Base-by-base conservation (phyloP, 2,797 vertebrate species). In the Hydrocynus forskahlii region DNA sequence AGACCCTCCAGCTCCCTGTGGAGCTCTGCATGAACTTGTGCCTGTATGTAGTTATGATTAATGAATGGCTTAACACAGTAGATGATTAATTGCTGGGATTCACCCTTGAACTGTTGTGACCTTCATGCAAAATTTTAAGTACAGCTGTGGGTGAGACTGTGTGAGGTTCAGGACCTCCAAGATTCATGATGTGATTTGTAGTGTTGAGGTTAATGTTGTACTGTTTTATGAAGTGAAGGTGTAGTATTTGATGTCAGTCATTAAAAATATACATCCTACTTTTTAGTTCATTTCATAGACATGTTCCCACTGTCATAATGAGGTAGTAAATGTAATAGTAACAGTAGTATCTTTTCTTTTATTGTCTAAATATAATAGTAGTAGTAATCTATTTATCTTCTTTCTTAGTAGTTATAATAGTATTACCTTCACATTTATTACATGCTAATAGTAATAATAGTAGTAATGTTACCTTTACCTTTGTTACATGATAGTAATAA, bases 81-180 rank as follows among this genome's bases (percentile, higher is more conserved):
- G 78, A 75, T 83, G 68, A 81, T 85, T 77, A 75, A 83, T 85
- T 67, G 50, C 70, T 66, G n/a, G 29, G 13, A 74, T 75, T 81
- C 82, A 73, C 84, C 81, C 81, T 75, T 78, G 78, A 78, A 69
- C 55, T 76, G 29, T 54, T 59, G 50, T 48, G 75, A 83, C 78
- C 84, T 73, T 81, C 78, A 75, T 70, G 14, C 45, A 29, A 25
- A 5, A 55, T 23, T 40, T 62, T 25, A 13, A 19, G 75, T 59
- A 23, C 66, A 52, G 68, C 21, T 70, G 81, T 55, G 45, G 0
- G 4, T 59, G 62, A 50, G 60, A 79, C 29, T 9, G 45, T 55
- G n/a, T 57, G 66, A n/a, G 35, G 16, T 40, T 66, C 7, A 12
- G 40, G 40, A n/a, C 63, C 7, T 64, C 72, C 72, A 76, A 25